Percentiles rank a stretch among this genome's conserved stretches.
Conservation (phyloP, 2,113 vertebrate species). For the Nycticorax nycticorax region DNA sequence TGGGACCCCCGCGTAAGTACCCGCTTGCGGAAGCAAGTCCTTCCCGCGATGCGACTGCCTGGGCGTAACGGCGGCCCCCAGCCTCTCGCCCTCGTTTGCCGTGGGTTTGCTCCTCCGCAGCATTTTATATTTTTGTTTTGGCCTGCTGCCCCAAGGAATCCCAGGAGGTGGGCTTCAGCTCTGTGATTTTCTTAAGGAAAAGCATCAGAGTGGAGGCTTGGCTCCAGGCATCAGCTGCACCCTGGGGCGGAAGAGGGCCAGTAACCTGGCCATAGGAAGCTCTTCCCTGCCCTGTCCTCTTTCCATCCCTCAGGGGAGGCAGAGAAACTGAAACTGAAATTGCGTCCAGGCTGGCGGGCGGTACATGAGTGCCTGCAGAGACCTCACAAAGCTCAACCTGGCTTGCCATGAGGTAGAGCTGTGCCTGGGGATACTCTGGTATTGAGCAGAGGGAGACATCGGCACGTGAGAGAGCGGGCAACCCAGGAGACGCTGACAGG, state of each 20-base stretch:
- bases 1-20: constrained; percentile 76
- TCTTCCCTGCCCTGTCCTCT: not conserved
- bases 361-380: rapidly evolving
- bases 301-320: not conserved
- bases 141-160: not conserved
- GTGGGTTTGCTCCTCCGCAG: not conserved
- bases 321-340: not conserved
- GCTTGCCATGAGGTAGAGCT: not conserved
- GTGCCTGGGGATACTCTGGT: not conserved
- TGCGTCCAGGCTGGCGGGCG: not conserved
- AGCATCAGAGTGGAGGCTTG: not conserved
- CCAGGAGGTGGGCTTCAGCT: not conserved
- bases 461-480: not conserved
- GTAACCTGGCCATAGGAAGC: not conserved
- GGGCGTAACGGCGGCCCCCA: not conserved
- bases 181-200: not conserved
- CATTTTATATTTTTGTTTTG: not conserved
- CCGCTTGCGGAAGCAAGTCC: constrained; percentile 13
- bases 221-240: not conserved
- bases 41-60: not conserved
- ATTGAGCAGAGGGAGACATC: not conserved
- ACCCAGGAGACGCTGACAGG: not conserved
- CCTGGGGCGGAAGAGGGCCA: not conserved
- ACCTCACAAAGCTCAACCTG: not conserved
- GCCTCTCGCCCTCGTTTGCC: not conserved